Evolutionary conservation across 2,888 invertebrate genomes (phyloP), one percentile per base, ranked within the genome.

Genomic region (Heliconius charithonia): DNA sequence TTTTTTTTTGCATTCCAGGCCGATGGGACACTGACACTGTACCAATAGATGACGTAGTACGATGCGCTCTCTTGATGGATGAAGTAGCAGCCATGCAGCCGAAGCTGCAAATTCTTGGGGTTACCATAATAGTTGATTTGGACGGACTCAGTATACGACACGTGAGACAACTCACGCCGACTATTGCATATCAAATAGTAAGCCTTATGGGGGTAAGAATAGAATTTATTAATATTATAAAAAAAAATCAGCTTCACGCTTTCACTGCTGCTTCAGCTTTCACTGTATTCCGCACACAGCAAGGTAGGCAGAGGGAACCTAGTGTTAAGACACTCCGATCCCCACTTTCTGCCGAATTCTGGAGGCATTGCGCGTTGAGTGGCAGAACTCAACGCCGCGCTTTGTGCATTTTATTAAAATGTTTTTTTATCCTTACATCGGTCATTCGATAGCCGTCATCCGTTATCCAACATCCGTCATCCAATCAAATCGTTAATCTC

Each of bases 41-140:
- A 0, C 89, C 92, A 2, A 90, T 91, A 80, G 88, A 87, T 4
- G 94, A 95, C 77, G 91, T 94, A 22, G 90, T 93, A 3, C 91
- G 94, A 0, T 89, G 90, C 37, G 94, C 94, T 0, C 84, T 94
- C 0, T 82, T 93, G 0, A 93, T 94, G 94, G 92, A 93, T 67
- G 94, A 94, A 81, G 85, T 95, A 76, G 93, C 92, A 0, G 86
- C 88, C 12, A 89, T 93, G 91, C 93, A 94, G 82, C 94, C 94
- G 3, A 92, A 92, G 78, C 85, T 94, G 4, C 94, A 95, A 84
- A 92, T 95, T 81, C 86, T 95, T 12, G 94, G 94, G 9, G 90
- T 92, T 70, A 93, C 94, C 73, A 90, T 94, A 51, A 86, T 94
- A 7, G 92, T 94, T n/a, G 94, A 95, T 84, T 85, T 94, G 22